Evolutionary conservation across 1,140 invertebrate genomes (phyloP), one percentile per base, ranked within the genome.

Genomic region (Eciton burchellii): DNA sequence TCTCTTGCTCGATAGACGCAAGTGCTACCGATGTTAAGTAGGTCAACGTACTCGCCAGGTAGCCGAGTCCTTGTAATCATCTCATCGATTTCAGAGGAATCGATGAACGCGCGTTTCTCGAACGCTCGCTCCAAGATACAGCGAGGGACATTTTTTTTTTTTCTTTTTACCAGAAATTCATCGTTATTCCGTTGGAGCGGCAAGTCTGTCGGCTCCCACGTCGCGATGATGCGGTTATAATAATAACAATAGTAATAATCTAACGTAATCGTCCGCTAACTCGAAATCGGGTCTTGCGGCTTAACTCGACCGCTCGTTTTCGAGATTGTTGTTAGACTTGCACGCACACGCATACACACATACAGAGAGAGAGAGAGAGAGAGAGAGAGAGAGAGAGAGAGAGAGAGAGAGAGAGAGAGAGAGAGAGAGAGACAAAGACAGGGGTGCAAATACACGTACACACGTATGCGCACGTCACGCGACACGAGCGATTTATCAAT

Each of bases 81-180:
- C 26, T 82, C 62, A 82, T 82, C 29, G 81, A 82, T 82, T 45
- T 82, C 49, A 12, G 49, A 29, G 26, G 12, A 82, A 82, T 82
- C 81, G 59, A 82, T 82, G 76, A 54, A 12, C 35, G 54, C 21
- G 35, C 26, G 45, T 81, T 60, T 12, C 52, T 63, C 62, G 41
- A 72, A 60, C 43, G 4, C 16, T 12, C 14, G 8, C 54, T 12
- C 12, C 14, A 35, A n/a, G 16, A 35, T 35, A 35, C n/a, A n/a
- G n/a, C n/a, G n/a, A n/a, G n/a, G n/a, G n/a, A n/a, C n/a, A n/a
- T n/a, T n/a, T n/a, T n/a, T 0, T 52, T 26, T 1, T 11, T 68
- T 29, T 41, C n/a, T n/a, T 14, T 21, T 24, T 41, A 14, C 21
- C n/a, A 43, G 1, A 12, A 21, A 68, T 35, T 68, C 43, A n/a